Percentiles rank a stretch among this genome's conserved stretches.
Evolutionary conservation across 2,888 invertebrate genomes (phyloP).

Genomic region (Dicycla oo): DNA sequence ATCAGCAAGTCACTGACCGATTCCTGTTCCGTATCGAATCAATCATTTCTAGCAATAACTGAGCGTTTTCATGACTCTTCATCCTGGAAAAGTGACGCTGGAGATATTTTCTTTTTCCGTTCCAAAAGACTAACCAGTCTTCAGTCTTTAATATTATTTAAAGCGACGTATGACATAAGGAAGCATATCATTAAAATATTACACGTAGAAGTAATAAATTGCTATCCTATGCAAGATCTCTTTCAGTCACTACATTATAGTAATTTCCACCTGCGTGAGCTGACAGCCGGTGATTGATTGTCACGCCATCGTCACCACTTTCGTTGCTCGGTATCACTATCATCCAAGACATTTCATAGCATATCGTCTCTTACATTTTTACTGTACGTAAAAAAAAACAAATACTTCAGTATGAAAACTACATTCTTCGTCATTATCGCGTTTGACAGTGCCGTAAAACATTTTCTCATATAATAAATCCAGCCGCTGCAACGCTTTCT

Average conservation of each 20-base stretch:
- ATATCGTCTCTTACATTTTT: constrained; percentile 39
- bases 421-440: constrained; percentile 59
- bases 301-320: constrained; percentile 42
- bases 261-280: constrained; percentile 34
- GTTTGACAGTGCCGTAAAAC: constrained; percentile 63
- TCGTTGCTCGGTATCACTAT: constrained; percentile 38
- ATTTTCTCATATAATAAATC: constrained; percentile 70
- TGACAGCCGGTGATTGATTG: constrained; percentile 45
- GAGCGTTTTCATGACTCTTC: not conserved
- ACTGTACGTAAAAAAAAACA: constrained; percentile 55
- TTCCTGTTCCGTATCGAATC: not conserved
- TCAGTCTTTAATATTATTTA: constrained; percentile 2
- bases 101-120: not conserved
- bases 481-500: constrained; percentile 79
- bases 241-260: constrained; percentile 15
- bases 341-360: constrained; percentile 40
- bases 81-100: not conserved
- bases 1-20: constrained; percentile 5
- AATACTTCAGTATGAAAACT: constrained; percentile 57
- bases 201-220: constrained; percentile 22
- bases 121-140: constrained; percentile 1
- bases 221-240: constrained; percentile 20
- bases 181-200: constrained; percentile 6
- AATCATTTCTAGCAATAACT: not conserved
- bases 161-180: not conserved